Evolutionary conservation across 2,888 invertebrate genomes (phyloP).

Genomic region (Nasonia oneida): DNA sequence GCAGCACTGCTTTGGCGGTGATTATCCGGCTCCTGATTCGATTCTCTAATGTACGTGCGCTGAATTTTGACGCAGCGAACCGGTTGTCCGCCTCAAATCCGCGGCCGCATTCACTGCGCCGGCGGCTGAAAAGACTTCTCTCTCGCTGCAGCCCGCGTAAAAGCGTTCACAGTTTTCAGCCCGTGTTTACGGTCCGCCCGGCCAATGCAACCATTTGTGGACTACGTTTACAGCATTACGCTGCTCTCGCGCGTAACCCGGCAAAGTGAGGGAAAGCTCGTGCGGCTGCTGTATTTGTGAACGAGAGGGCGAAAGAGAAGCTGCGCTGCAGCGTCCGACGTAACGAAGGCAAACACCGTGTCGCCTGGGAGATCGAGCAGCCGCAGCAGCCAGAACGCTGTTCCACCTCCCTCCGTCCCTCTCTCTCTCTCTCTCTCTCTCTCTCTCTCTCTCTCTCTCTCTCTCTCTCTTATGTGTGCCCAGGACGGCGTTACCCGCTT

Average conservation of each 20-base stretch:
- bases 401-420: neutral
- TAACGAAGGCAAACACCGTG: conserved; percentile 23
- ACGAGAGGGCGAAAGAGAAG: neutral
- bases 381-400: neutral
- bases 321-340: neutral
- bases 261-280: neutral
- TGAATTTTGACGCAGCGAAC: neutral
- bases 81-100: neutral
- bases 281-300: neutral
- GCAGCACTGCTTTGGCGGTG: neutral
- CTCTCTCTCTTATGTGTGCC: neutral
- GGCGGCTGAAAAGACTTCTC: conserved; percentile 36
- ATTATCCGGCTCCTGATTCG: neutral
- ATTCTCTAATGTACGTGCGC: neutral
- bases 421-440: neutral
- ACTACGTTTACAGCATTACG: neutral
- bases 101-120: neutral
- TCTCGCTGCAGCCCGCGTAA: neutral
- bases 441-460: too few relatives aligned
- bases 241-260: neutral
- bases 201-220: neutral
- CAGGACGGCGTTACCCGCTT: neutral
- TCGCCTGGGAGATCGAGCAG: conserved; percentile 3
- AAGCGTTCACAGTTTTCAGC: neutral
- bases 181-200: neutral